Conservation (phyloP, 2,797 vertebrate species). For the Amazonetta brasiliensis region DNA sequence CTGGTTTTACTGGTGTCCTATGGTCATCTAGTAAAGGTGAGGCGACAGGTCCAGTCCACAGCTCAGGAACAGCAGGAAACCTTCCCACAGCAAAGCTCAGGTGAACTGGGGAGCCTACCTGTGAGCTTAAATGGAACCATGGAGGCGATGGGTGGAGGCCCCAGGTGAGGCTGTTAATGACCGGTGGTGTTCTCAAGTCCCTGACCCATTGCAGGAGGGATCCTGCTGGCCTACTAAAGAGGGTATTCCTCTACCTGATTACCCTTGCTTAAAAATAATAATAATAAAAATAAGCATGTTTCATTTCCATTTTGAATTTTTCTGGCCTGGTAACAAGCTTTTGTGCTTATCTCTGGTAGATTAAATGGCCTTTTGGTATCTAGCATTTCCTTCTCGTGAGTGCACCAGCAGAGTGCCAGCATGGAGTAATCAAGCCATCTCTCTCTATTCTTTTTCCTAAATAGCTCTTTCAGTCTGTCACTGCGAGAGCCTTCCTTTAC, state of each 20-base stretch:
- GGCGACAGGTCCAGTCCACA: rapidly evolving
- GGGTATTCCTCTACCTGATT: neutral
- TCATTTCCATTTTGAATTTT: neutral
- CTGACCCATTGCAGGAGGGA: neutral
- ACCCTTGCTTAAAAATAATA: too few relatives aligned
- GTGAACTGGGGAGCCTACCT: rapidly evolving
- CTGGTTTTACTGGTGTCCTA: rapidly evolving
- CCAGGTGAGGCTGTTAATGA: neutral
- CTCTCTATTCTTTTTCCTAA: neutral
- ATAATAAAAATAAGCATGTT: neutral
- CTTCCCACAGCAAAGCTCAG: rapidly evolving
- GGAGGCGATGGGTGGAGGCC: neutral
- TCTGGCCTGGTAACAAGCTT: neutral
- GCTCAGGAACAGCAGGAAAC: neutral
- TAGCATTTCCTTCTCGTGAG: neutral
- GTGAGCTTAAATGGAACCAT: neutral
- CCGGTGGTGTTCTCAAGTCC: neutral
- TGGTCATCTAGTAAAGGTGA: rapidly evolving
- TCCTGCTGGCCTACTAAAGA: rapidly evolving
- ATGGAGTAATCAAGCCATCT: neutral
- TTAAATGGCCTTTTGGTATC: conserved; percentile 28
- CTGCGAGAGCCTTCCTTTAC: neutral
- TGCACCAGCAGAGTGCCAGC: neutral
- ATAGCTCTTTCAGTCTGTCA: neutral
- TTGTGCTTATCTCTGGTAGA: conserved; percentile 8